Evolutionary conservation across 2,888 invertebrate genomes (phyloP).

Genomic region (Hirudinaria manillensis): DNA sequence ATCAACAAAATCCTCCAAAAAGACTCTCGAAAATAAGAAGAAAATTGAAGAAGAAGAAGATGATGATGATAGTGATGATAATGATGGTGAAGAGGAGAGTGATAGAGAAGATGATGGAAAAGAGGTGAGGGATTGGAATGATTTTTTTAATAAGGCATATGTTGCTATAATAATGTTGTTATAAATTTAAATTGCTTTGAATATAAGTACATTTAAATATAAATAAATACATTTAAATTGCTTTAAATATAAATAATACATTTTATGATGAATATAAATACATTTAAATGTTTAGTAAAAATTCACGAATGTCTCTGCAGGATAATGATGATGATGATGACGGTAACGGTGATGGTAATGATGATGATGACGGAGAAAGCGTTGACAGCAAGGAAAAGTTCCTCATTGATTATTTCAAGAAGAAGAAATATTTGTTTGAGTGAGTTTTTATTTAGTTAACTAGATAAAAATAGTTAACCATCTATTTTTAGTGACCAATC

Average conservation of each 20-base stretch:
- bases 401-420: too few relatives aligned
- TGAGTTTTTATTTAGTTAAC: not conserved
- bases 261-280: too few relatives aligned
- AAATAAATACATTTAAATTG: too few relatives aligned
- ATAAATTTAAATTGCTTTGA: too few relatives aligned
- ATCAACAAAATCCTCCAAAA: not conserved
- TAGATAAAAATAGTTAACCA: not conserved
- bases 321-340: not conserved
- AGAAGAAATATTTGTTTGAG: not conserved
- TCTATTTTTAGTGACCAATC: too few relatives aligned
- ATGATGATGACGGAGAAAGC: not conserved
- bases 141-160: too few relatives aligned
- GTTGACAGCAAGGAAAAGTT: not conserved
- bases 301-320: too few relatives aligned
- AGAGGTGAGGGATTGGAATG: too few relatives aligned
- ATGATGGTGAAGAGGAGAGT: not conserved
- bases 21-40: not conserved
- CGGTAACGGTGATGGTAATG: not conserved
- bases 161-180: too few relatives aligned
- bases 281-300: too few relatives aligned
- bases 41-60: conserved; percentile 8
- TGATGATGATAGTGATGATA: not conserved
- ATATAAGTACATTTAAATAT: too few relatives aligned
- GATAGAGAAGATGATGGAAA: not conserved
- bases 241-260: too few relatives aligned